Evolutionary conservation across 2,888 invertebrate species (phyloP), one percentile per base, ranked within the genome.

Genomic region (Lasioglossum zephyrum): DNA sequence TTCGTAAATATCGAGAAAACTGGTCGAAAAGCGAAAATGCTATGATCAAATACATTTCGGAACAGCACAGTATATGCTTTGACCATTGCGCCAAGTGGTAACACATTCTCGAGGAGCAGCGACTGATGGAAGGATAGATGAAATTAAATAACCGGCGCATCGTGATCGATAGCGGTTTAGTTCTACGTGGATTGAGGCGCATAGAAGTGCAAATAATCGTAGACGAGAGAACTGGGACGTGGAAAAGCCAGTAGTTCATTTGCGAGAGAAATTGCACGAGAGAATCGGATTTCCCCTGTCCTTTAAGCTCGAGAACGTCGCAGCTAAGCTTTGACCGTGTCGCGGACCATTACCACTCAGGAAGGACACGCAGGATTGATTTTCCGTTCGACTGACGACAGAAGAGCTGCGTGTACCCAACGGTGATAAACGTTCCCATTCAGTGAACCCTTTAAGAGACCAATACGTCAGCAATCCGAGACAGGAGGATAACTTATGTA

Each of bases 231-330:
- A 39, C 47, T 31, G 66, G 44, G 47, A 31, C 76, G 31, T 31
- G 44, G 63, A 72, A 76, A 87, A 79, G 79, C 57, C 79, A 77
- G 79, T 77, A 77, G 78, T 83, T 81, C 74, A 53, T 85, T 87
- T 80, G 31, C 78, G 77, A 74, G 75, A 85, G 83, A 85, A 88
- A 88, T 86, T 86, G 82, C 84, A 81, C 78, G 82, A 77, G 85
- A 82, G 88, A 85, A 89, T 89, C 86, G 84, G 79, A 82, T 89
- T 86, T 87, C 85, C 77, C 82, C 73, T 79, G 88, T 85, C 85
- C 84, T 84, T 84, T 82, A 85, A 85, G 84, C 84, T 53, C 75
- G 60, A 41, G 75, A 16, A 81, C 75, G 73, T 73, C 77, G 47
- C 69, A 66, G 26, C 75, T 81, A 79, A 81, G 83, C 89, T 88